Evolutionary conservation across 2,797 vertebrate species (phyloP), one percentile per base, ranked within the genome.

Genomic region (Bryconaethiops microstoma): DNA sequence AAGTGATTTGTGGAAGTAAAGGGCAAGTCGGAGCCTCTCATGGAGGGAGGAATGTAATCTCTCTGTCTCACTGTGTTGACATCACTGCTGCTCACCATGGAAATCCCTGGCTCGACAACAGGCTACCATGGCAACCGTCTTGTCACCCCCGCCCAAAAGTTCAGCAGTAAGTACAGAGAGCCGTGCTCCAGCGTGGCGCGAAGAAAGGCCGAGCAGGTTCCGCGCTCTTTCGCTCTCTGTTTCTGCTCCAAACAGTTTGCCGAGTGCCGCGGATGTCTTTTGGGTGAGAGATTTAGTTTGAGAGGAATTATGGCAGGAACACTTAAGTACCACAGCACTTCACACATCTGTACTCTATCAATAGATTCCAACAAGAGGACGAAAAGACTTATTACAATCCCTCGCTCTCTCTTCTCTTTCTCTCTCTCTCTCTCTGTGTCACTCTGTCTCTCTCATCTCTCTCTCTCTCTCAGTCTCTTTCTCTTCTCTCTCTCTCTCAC

Each of bases 51-150:
- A 92, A 92, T 91, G 88, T 42, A 76, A 71, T 81, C 71, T 68
- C 74, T 68, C 84, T 90, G 88, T 89, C 88, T 91, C 82, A 82
- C 52, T 86, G 82, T 80, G 76, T 83, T 90, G 88, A 92, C 88
- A 91, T 93, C 89, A 91, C 82, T 78, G 70, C 82, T 89, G 85
- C 87, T 83, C 57, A 42, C 74, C 77, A 82, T 14, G 83, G 83
- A 90, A 89, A 92, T 90, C 87, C 79, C 86, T 89, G 88, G 84
- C 87, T 85, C 74, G 10, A 68, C 86, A 82, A 84, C 76, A 82
- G 83, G 87, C 80, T 91, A 29, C 90, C 89, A 91, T 91, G 89
- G 88, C 87, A 92, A 92, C 92, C 71, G 83, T 76, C 88, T 67
- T 52, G 84, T 82, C 80, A 79, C 76, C 88, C 85, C 85, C 79